Conservation (phyloP, 2,113 vertebrate species). For the Xiphophorus couchianus region DNA sequence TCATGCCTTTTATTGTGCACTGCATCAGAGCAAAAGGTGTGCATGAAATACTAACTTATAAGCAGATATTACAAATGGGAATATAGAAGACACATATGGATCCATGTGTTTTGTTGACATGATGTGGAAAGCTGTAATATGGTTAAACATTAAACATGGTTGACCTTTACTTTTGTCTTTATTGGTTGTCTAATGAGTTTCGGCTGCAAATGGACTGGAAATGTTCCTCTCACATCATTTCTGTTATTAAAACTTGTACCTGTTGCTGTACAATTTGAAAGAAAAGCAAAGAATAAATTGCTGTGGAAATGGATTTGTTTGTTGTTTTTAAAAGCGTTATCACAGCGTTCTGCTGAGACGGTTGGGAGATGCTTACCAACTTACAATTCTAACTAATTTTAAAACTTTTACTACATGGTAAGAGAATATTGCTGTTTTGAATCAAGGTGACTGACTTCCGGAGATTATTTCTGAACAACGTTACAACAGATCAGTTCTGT, state of each 20-base stretch:
- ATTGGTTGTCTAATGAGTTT: not conserved
- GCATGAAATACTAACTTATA: conserved; percentile 44
- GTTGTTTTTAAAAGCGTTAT: not conserved
- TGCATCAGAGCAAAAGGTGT: conserved; percentile 72
- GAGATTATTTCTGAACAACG: not conserved
- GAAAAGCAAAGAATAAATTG: not conserved
- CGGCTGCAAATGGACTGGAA: not conserved
- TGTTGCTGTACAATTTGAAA: not conserved
- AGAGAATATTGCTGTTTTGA: not conserved
- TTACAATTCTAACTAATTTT: not conserved
- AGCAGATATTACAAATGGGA: conserved; percentile 7
- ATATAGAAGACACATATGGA: conserved; percentile 19
- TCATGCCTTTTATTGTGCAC: conserved; percentile 60
- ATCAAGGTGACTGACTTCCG: not conserved
- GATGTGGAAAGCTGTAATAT: conserved; percentile 47
- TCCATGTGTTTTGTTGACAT: conserved; percentile 38
- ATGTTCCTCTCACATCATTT: not conserved
- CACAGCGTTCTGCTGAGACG: not conserved
- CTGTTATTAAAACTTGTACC: not conserved
- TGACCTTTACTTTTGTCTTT: conserved; percentile 30
- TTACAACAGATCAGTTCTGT: not conserved
- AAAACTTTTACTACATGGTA: not conserved
- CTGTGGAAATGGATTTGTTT: not conserved
- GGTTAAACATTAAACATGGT: conserved; percentile 58
- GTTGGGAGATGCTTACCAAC: not conserved